Conservation (phyloP, 2,888 invertebrate species). For the Xylota segnis region DNA sequence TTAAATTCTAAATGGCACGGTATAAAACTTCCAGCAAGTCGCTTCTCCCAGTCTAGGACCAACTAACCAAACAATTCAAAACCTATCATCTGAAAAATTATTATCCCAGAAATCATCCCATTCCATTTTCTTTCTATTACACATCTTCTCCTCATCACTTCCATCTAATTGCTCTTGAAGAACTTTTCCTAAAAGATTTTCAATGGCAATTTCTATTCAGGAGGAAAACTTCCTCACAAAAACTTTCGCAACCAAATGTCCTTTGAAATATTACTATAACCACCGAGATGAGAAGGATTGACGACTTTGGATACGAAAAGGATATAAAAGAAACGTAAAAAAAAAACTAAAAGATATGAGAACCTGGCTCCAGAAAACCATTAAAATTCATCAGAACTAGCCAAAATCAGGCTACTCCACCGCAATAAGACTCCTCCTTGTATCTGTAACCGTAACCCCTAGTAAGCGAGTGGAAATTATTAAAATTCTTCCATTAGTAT, state of each 20-base stretch:
- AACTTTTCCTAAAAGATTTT: not conserved
- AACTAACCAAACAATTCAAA: not conserved
- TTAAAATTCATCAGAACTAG: slow-evolving; percentile 16
- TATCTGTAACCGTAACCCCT: not conserved
- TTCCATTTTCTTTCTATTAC: not conserved
- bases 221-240: not conserved
- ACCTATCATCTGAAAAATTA: slow-evolving; percentile 41
- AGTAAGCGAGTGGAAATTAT: slow-evolving; percentile 6
- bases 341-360: not conserved
- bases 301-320: not conserved
- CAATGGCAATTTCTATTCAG: not conserved
- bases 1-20: not conserved
- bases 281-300: not conserved
- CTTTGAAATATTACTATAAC: slow-evolving; percentile 8
- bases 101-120: not conserved
- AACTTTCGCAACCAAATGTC: not conserved
- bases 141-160: not conserved
- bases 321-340: not conserved
- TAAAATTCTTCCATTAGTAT: slow-evolving; percentile 15
- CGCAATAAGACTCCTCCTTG: not conserved
- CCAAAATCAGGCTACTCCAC: not conserved
- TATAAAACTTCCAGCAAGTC: not conserved
- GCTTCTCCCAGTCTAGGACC: not conserved
- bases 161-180: slow-evolving; percentile 3
- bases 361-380: not conserved